Evolutionary conservation across 1,140 invertebrate genomes (phyloP), one percentile per base, ranked within the genome.

Genomic region (Sycophila sp.): DNA sequence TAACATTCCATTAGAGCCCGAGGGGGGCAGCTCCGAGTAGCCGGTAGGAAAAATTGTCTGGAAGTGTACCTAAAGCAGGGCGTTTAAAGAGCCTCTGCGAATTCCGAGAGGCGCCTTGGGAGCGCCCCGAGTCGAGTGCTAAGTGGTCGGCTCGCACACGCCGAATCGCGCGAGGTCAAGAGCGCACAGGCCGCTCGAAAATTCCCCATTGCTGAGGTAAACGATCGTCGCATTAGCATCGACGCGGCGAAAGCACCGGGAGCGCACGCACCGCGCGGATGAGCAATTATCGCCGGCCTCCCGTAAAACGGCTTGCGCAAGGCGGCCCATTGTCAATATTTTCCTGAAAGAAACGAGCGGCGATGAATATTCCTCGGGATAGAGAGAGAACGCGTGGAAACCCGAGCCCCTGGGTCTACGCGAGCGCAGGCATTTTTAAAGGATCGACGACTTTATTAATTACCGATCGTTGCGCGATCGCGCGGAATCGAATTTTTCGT

Each of bases 211-310:
- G 26, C 10, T 3, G 17, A 22, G n/a, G 17, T n/a, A 36, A 56
- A 56, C 32, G 8, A 26, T n/a, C 66, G n/a, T 11, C 3, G 32
- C 40, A 7, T 2, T 42, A 4, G 15, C 17, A 19, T n/a, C n/a
- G n/a, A n/a, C n/a, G n/a, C n/a, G 62, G 76, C 77, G 77, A 78
- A 78, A 78, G 77, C 77, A n/a, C n/a, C n/a, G n/a, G n/a, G n/a
- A n/a, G 77, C 74, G 66, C 62, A 69, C 59, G 40, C 49, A 32
- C n/a, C 49, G 34, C 36, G 53, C 34, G 38, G 66, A 68, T 68
- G 66, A 68, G 56, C 49, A 68, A 49, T 68, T 58, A 68, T 47
- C 38, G 42, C 30, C 0, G 13, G 49, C 13, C 49, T 26, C 24
- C 42, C 19, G 11, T n/a, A n/a, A n/a, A n/a, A n/a, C n/a, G 38